Evolutionary conservation across 2,888 invertebrate species (phyloP).

Genomic region (Ectemnius cavifrons): DNA sequence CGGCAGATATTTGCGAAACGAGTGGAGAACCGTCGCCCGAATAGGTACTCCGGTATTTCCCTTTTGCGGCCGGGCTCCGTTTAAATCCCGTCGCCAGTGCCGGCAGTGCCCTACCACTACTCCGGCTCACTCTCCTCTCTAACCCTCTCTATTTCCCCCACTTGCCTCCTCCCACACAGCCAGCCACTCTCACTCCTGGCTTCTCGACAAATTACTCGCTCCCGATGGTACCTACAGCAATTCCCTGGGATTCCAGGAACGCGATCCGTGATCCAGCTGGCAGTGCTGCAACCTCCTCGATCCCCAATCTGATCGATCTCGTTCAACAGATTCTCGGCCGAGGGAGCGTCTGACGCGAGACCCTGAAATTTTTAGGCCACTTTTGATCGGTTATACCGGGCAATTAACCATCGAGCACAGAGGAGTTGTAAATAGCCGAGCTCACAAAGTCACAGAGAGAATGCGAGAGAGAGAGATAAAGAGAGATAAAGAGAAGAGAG

Average conservation of each 20-base stretch:
- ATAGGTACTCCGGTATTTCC: conserved; percentile 53
- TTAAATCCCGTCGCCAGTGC: conserved; percentile 62
- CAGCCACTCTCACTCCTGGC: conserved; percentile 25
- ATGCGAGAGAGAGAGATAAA: too few species aligned
- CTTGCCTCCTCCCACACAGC: too few species aligned
- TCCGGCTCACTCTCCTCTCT: too few species aligned
- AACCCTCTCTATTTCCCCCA: too few species aligned
- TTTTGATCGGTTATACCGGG: conserved; percentile 34
- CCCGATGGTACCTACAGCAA: conserved; percentile 57
- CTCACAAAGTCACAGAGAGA: too few species aligned
- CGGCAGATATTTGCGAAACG: conserved; percentile 48
- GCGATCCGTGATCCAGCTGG: conserved; percentile 42
- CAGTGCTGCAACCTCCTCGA: conserved; percentile 17
- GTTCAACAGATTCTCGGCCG: conserved; percentile 42
- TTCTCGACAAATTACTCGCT: conserved; percentile 64
- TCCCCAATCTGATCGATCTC: conserved; percentile 48
- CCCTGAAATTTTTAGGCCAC: conserved; percentile 44
- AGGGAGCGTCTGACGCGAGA: conserved; percentile 2
- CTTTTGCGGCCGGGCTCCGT: conserved; percentile 55
- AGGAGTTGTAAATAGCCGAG: background rate
- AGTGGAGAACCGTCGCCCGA: conserved; percentile 36
- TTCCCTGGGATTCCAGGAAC: conserved; percentile 56
- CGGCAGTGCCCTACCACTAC: conserved; percentile 51
- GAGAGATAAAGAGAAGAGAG: too few species aligned
- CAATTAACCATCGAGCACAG: conserved; percentile 30